Base-by-base conservation (phyloP, 2,888 invertebrate genomes). In the Apamea epomidion region DNA sequence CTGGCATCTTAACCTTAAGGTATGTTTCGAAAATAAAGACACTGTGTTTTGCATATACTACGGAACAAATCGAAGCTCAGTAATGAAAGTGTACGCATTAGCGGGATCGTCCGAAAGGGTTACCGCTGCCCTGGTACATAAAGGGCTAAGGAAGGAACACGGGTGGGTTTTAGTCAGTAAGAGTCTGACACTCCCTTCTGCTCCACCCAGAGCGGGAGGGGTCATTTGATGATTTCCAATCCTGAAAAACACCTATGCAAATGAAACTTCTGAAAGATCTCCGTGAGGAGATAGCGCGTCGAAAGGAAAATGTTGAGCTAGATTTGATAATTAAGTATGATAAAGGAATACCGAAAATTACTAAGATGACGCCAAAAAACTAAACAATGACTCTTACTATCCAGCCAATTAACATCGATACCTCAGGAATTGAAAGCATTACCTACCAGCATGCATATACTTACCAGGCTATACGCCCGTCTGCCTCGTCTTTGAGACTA, bases 191-290 rank as follows among this genome's bases (percentile, higher is more conserved):
- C n/a, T n/a, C n/a, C n/a, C n/a, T n/a, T n/a, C n/a, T n/a, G n/a
- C n/a, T n/a, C n/a, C n/a, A n/a, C n/a, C n/a, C n/a, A n/a, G n/a
- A n/a, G n/a, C n/a, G n/a, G n/a, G n/a, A n/a, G n/a, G n/a, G n/a
- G n/a, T n/a, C n/a, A n/a, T n/a, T n/a, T n/a, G n/a, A n/a, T n/a
- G n/a, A n/a, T n/a, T n/a, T n/a, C n/a, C n/a, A n/a, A n/a, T n/a
- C n/a, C n/a, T n/a, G n/a, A n/a, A n/a, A n/a, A 69, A 69, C 69
- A 21, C 51, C 51, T 32, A 69, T 51, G 48, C 69, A 69, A 69
- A 69, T 69, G 48, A 69, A 32, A 69, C 21, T 29, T 69, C 8
- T 69, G 8, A 69, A 69, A 29, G 29, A 69, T 29, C 48, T 69
- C 10, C 48, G 69, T 29, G 29, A 29, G 29, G 69, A 69, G 51